These are phyloP conservation scores for Epinephelus fuscoguttatus DNA, from an alignment of 2,113 vertebrate species.

Conservation along the genomic window DNA sequence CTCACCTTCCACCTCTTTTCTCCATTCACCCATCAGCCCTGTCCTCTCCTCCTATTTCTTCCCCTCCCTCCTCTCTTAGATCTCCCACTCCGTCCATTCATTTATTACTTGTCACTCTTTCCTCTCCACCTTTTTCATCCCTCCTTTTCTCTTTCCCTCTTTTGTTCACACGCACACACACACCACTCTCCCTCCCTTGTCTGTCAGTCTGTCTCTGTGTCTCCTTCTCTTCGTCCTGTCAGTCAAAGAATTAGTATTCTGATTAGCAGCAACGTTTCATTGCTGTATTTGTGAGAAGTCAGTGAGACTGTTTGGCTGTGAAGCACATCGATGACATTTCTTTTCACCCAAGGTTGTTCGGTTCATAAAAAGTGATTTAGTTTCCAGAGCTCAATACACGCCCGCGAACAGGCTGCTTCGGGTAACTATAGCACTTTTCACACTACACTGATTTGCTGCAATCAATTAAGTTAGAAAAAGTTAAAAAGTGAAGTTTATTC, in stretches of 20 bases:
- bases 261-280: background rate
- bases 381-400: background rate
- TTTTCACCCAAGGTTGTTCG: conserved; percentile 14
- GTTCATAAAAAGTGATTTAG: background rate
- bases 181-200: background rate
- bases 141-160: background rate
- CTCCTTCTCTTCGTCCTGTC: background rate
- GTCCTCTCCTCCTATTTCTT: background rate
- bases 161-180: background rate
- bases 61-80: background rate
- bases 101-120: background rate
- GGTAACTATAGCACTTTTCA: background rate
- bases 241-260: conserved; percentile 11
- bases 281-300: background rate
- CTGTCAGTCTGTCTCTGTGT: background rate
- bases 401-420: background rate
- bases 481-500: background rate
- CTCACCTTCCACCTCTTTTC: conserved; percentile 11
- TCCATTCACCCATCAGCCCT: conserved; percentile 4
- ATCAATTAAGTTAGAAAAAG: background rate
- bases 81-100: background rate
- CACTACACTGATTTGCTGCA: background rate
- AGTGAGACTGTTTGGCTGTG: background rate
- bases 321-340: background rate
- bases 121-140: background rate